These are phyloP conservation scores for Hippocampus mohnikei DNA, from an alignment of 2,113 vertebrate species.

Conservation along the genomic window DNA sequence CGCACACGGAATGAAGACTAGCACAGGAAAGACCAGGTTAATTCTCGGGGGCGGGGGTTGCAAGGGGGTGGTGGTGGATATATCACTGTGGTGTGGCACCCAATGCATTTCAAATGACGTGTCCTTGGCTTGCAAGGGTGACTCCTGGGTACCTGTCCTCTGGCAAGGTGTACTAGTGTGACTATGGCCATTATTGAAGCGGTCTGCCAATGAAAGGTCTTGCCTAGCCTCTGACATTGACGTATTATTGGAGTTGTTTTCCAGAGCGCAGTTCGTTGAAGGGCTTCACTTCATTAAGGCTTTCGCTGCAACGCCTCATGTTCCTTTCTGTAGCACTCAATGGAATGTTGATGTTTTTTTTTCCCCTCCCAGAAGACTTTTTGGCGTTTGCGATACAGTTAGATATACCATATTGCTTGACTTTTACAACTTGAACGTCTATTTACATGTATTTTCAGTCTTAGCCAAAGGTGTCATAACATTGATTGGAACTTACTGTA, in stretches of 20 bases:
- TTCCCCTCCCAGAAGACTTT: neutral
- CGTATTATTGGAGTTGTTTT: neutral
- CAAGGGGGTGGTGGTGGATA: too few species aligned
- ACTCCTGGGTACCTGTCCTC: conserved; percentile 41
- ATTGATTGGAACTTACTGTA: too few species aligned
- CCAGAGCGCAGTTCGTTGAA: neutral
- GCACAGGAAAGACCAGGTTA: conserved; percentile 51
- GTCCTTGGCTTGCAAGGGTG: conserved; percentile 70
- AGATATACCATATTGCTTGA: neutral
- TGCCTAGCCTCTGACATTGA: neutral
- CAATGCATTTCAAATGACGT: conserved; percentile 75
- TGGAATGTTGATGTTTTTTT: neutral
- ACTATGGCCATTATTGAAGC: conserved; percentile 39
- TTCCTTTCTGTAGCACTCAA: neutral
- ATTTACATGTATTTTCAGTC: neutral
- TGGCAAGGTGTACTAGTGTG: conserved; percentile 25
- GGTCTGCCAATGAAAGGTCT: conserved; percentile 33
- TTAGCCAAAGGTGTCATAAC: neutral
- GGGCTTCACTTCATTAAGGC: neutral
- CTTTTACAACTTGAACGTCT: neutral
- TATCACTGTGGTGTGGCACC: conserved; percentile 56
- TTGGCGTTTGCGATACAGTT: neutral
- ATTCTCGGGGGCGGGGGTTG: conserved; percentile 44
- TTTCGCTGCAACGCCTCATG: neutral
- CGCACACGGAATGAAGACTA: conserved; percentile 55